Conservation (phyloP, 1,140 invertebrate genomes). For the Philopotamus ludificatus region DNA sequence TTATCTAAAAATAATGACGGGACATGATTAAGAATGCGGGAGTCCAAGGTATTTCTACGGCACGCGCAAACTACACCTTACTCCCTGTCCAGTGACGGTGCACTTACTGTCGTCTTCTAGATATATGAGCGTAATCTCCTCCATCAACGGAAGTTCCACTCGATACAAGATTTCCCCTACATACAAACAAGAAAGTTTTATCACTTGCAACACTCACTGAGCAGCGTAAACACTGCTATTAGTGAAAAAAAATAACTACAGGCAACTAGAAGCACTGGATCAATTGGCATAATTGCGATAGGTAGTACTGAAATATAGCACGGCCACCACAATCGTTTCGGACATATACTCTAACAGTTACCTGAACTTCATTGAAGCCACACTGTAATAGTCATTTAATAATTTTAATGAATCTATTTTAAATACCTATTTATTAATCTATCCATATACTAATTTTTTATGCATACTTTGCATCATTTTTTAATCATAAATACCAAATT, state of each 20-base stretch:
- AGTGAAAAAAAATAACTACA: constrained; percentile 38
- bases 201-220: constrained; percentile 37
- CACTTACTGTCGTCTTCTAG: constrained; percentile 70
- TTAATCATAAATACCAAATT: background rate
- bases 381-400: constrained; percentile 19
- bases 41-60: constrained; percentile 57
- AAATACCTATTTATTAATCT: too few species aligned
- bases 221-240: constrained; percentile 38
- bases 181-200: constrained; percentile 65
- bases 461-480: too few species aligned
- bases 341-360: constrained; percentile 6
- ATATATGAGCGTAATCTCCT: constrained; percentile 86
- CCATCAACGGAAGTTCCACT: constrained; percentile 85
- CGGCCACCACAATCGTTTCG: constrained; percentile 4
- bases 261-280: constrained; percentile 58
- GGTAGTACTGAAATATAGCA: constrained; percentile 15
- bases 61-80: constrained; percentile 59
- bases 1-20: constrained; percentile 53
- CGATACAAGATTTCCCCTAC: constrained; percentile 85
- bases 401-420: too few species aligned
- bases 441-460: too few species aligned
- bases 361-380: constrained; percentile 22
- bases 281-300: constrained; percentile 36
- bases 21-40: constrained; percentile 60
- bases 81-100: constrained; percentile 47